A percentile compares a stretch with the other conserved stretches of the same genome.
phyloP scores from a whole-genome alignment of 2,797 vertebrate species.

The Capromys pilorides region DNA sequence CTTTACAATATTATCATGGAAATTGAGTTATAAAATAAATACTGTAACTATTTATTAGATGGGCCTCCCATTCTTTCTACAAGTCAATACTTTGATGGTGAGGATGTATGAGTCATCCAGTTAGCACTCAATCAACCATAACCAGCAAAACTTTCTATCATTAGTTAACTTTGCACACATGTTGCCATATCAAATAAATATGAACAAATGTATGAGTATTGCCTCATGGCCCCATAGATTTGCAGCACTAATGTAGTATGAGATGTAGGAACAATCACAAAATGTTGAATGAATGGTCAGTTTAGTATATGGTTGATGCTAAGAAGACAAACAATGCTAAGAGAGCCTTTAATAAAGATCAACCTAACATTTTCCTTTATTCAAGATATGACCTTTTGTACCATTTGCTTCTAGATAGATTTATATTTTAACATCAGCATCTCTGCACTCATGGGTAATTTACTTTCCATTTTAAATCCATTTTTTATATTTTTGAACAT shows the following conservation, averaged over 20 bases:
- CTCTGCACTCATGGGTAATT: background rate
- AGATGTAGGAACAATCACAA: background rate
- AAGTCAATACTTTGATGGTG: too few species aligned
- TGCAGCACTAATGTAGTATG: background rate
- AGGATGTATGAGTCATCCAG: background rate
- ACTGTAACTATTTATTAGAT: background rate
- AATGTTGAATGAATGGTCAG: background rate
- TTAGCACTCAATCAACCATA: background rate
- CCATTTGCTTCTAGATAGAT: background rate
- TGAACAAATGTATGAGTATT: background rate
- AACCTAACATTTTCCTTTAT: conserved; percentile 17
- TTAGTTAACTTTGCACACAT: background rate
- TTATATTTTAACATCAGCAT: background rate
- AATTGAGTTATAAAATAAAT: background rate
- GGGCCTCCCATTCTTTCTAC: background rate
- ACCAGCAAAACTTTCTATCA: background rate
- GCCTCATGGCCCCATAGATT: background rate
- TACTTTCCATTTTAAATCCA: background rate
- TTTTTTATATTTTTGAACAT: conserved; percentile 4
- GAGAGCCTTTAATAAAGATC: background rate
- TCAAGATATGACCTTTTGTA: background rate
- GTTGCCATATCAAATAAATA: background rate
- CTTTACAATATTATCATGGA: background rate
- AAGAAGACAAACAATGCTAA: background rate
- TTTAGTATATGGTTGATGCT: background rate